Base-by-base conservation (phyloP, 1,140 invertebrate genomes). In the Brachionus manjavacas region DNA sequence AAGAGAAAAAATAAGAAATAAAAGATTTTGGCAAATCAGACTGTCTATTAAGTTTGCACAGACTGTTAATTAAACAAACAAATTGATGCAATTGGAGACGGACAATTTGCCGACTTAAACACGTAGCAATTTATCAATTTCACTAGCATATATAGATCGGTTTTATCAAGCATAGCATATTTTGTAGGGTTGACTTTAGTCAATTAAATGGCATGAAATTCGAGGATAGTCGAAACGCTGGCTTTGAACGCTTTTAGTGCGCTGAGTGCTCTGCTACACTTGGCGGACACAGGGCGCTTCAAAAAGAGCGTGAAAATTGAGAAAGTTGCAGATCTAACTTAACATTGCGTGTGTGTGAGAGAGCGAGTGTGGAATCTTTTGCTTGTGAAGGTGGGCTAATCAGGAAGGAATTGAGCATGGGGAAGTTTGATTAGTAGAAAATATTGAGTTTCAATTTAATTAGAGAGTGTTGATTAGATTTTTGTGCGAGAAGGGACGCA, bases 21-120 rank as follows among this genome's bases (percentile, higher is more conserved):
- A 46, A 49, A 23, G 20, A 25, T 49, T 28, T 16, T 76, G 49
- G 4, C 72, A 76, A 76, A 76, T 76, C 72, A 76, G 72, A 76
- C 72, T 49, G 72, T 76, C 72, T 76, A 20, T 76, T 76, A 28
- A 41, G 28, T 39, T 39, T 39, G 9, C 28, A 72, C 39, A 72
- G 68, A 72, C 68, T 39, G 39, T 41, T 41, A 41, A 72, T 72
- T 72, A 72, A 72, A 72, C 39, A 72, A 31, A 68, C 39, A 72
- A 31, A 68, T 68, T 68, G 31, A 68, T 68, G 25, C 28, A 28
- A 68, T 31, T 68, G 66, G 66, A 68, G 14, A 31, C n/a, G 9
- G 3, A 66, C 12, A 23, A 25, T 52, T 52, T 14, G 6, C 4
- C 16, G 16, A 60, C 16, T 20, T 16, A 60, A 60, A 60, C 52